Percentiles rank a stretch among this genome's conserved stretches.
These are phyloP conservation scores for Drepana arcuata DNA, from an alignment of 1,140 invertebrate species.

Conservation along the genomic window DNA sequence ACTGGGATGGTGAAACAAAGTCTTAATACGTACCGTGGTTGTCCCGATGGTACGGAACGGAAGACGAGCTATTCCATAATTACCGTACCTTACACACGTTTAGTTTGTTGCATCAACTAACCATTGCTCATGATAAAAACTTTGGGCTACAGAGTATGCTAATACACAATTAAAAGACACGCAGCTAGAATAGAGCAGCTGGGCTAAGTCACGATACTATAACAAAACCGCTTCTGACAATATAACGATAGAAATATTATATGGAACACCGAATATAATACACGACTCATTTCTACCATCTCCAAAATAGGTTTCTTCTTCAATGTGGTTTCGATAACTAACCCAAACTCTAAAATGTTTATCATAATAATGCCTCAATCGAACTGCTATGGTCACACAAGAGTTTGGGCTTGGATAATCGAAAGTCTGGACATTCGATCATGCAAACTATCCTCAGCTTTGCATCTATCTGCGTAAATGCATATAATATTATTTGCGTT, in stretches of 20 bases:
- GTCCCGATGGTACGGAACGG: slow-evolving; percentile 82
- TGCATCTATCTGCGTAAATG: slow-evolving; percentile 53
- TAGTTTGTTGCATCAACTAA: slow-evolving; percentile 67
- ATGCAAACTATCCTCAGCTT: slow-evolving; percentile 30
- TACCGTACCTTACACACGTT: slow-evolving; percentile 57
- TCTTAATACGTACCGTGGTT: slow-evolving; percentile 84
- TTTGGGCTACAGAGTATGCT: slow-evolving; percentile 55
- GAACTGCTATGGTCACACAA: no score
- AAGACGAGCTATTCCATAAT: slow-evolving; percentile 37
- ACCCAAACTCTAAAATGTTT: slow-evolving; percentile 1
- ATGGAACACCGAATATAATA: slow-evolving; percentile 6
- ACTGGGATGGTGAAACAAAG: slow-evolving; percentile 91
- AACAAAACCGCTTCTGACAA: slow-evolving; percentile 28
- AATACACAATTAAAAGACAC: slow-evolving; percentile 61
- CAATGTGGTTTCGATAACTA: not conserved
- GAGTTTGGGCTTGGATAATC: slow-evolving; percentile 19
- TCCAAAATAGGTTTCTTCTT: not conserved
- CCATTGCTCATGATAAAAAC: slow-evolving; percentile 43
- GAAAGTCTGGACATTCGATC: slow-evolving; percentile 13
- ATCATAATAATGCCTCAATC: no score
- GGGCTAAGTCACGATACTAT: slow-evolving; percentile 45
- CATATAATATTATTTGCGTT: slow-evolving; percentile 44
- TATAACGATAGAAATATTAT: slow-evolving; percentile 10
- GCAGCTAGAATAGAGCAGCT: slow-evolving; percentile 51
- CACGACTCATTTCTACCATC: slow-evolving; percentile 9